phyloP scores from a whole-genome alignment of 2,797 vertebrate species.

The Danio albolineatus region DNA sequence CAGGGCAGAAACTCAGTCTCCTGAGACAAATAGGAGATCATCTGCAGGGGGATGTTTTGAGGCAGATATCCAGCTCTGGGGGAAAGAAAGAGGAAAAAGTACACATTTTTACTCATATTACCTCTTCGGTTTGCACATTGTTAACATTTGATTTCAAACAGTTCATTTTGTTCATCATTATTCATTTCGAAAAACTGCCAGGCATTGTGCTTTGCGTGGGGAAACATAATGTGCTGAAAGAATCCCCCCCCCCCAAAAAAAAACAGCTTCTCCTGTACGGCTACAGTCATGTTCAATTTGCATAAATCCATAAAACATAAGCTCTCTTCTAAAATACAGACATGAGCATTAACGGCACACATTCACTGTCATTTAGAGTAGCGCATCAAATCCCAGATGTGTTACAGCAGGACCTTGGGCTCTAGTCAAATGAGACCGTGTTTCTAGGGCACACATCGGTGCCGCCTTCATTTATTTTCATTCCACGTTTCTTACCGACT shows the following conservation, averaged over 20 bases:
- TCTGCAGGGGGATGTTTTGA: conserved; percentile 92
- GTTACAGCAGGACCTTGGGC: conserved; percentile 42
- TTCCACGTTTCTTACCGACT: background rate
- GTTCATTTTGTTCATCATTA: conserved; percentile 42
- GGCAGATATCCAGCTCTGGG: conserved; percentile 94
- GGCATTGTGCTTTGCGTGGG: conserved; percentile 16
- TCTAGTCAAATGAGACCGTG: conserved; percentile 42
- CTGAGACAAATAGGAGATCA: conserved; percentile 92
- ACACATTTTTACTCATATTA: conserved; percentile 26
- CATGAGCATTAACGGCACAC: conserved; percentile 36
- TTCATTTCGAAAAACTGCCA: conserved; percentile 34
- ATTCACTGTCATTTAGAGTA: conserved; percentile 39
- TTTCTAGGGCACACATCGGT: conserved; percentile 25
- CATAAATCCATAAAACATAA: conserved; percentile 57
- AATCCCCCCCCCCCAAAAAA: background rate
- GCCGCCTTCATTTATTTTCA: conserved; percentile 18
- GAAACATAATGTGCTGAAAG: conserved; percentile 22
- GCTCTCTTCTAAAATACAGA: conserved; percentile 46
- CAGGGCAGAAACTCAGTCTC: conserved; percentile 96
- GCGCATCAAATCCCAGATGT: conserved; percentile 39
- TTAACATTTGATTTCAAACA: conserved; percentile 28
- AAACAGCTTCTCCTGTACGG: conserved; percentile 26
- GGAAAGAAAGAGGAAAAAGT: background rate
- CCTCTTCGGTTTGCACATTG: background rate
- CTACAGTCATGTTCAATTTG: conserved; percentile 42